Percentiles rank a stretch among this genome's conserved stretches.
phyloP scores from a whole-genome alignment of 2,888 invertebrate species.

The Formica aserva region DNA sequence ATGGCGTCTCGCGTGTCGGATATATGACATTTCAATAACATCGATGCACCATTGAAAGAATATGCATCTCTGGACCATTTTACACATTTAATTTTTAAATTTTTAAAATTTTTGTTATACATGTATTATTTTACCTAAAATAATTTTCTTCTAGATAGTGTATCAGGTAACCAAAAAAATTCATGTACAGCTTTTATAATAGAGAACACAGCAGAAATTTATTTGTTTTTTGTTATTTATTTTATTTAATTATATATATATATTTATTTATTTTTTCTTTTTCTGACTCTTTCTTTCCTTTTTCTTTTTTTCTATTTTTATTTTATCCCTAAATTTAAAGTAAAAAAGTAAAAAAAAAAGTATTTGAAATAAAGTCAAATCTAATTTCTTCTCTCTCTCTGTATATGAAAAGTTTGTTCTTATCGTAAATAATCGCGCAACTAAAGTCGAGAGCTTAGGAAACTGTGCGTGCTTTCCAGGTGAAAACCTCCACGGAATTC shows the following conservation, averaged over 20 bases:
- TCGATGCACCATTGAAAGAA: not conserved
- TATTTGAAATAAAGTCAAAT: too few relatives aligned
- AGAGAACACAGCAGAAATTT: not conserved
- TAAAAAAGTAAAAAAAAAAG: not conserved
- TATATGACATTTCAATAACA: constrained; percentile 32
- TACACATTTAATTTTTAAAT: not conserved
- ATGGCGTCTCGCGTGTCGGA: constrained; percentile 24
- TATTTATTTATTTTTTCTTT: not conserved
- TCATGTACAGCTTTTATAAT: not conserved
- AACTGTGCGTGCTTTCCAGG: constrained; percentile 25
- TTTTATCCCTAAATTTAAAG: not conserved
- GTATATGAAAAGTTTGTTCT: constrained; percentile 9
- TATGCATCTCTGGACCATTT: not conserved
- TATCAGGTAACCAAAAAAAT: not conserved
- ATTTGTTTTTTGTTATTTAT: not conserved
- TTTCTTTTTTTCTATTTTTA: not conserved
- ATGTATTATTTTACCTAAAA: not conserved
- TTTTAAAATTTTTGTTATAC: not conserved
- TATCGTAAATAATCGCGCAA: constrained; percentile 21
- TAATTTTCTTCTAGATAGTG: not conserved
- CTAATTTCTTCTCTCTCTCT: not conserved
- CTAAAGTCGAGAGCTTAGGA: constrained; percentile 29
- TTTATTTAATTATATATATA: not conserved
- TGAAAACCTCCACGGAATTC: constrained; percentile 46
- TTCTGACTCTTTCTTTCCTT: not conserved